Percentiles rank a stretch among this genome's conserved stretches.
Conservation (phyloP, 1,140 invertebrate species). For the Anastatus disparis region DNA sequence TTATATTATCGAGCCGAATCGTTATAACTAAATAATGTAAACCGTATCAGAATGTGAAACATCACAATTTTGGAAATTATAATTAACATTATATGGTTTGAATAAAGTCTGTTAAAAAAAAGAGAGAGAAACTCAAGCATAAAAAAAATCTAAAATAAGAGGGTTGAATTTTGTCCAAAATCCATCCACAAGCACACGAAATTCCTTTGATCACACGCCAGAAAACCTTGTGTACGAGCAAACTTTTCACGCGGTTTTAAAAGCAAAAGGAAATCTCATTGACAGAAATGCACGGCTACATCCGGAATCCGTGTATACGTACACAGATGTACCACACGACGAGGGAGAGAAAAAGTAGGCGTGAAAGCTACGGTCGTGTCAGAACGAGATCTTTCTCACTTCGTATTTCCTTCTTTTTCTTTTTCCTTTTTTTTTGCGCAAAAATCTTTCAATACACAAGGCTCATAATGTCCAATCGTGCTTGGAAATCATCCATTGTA, state of each 20-base stretch:
- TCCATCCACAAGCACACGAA: background rate
- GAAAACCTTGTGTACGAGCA: too few relatives aligned
- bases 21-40: too few relatives aligned
- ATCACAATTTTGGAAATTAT: too few relatives aligned
- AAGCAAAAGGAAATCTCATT: too few relatives aligned
- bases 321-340: background rate
- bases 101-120: constrained; percentile 60
- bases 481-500: too few relatives aligned
- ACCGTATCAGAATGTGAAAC: too few relatives aligned
- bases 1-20: too few relatives aligned
- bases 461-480: too few relatives aligned
- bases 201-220: background rate
- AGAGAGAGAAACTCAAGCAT: constrained; percentile 1
- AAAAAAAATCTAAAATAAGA: background rate
- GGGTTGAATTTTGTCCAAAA: background rate
- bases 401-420: constrained; percentile 53
- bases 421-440: too few relatives aligned
- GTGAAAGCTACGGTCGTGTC: constrained; percentile 64
- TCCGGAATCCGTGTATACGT: constrained; percentile 17
- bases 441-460: constrained; percentile 53
- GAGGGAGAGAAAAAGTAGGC: constrained; percentile 58
- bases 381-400: too few relatives aligned
- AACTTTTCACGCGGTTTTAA: too few relatives aligned
- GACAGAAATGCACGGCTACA: background rate
- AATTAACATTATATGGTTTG: constrained; percentile 51